Conservation (phyloP, 2,797 vertebrate species). For the Sphenodon punctatus region DNA sequence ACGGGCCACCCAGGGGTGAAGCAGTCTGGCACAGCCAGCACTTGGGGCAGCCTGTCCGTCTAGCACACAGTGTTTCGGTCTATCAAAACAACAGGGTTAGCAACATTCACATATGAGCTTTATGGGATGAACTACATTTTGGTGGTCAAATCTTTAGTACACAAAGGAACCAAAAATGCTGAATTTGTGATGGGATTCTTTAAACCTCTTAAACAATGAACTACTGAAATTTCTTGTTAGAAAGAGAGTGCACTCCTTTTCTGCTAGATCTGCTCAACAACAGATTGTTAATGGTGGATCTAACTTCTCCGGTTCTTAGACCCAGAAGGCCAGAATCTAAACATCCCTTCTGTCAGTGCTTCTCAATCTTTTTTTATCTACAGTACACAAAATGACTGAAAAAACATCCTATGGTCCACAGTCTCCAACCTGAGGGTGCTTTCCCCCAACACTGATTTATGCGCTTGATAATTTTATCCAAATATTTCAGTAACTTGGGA, state of each 20-base stretch:
- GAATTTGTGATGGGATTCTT: not conserved
- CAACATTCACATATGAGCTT: not conserved
- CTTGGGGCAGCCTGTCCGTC: no score
- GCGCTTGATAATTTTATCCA: no score
- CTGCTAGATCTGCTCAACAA: not conserved
- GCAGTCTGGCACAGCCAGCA: no score
- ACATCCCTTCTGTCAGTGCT: accelerated
- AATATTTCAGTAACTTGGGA: no score
- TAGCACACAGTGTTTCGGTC: not conserved
- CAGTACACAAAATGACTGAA: not conserved
- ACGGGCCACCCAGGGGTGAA: no score
- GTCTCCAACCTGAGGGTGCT: not conserved
- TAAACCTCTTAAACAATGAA: not conserved
- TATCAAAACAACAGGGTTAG: not conserved
- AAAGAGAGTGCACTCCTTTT: not conserved
- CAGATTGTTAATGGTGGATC: not conserved
- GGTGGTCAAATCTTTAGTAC: not conserved
- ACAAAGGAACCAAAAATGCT: not conserved
- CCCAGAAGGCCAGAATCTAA: not conserved
- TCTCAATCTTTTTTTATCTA: not conserved
- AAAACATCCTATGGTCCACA: not conserved
- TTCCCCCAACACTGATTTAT: no score
- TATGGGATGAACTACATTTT: not conserved
- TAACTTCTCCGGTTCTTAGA: not conserved
- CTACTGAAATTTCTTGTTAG: not conserved